Conservation (phyloP, 2,888 invertebrate genomes). For the Torymus texanus region DNA sequence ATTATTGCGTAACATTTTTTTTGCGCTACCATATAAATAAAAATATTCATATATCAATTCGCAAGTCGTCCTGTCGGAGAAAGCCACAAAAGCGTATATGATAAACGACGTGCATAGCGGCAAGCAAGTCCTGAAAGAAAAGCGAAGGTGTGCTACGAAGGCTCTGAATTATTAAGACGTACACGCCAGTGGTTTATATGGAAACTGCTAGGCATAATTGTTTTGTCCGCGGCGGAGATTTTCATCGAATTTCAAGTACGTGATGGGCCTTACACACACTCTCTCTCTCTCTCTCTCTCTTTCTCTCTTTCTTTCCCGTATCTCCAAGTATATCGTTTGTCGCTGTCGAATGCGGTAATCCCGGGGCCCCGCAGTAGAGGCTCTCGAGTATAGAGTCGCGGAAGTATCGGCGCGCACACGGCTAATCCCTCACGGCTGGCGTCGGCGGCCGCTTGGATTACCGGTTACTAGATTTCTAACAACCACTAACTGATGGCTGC, state of each 20-base stretch:
- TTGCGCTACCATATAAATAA: too few species aligned
- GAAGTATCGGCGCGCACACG: constrained; percentile 26
- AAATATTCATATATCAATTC: too few species aligned
- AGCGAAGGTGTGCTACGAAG: constrained; percentile 32
- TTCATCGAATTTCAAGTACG: constrained; percentile 40
- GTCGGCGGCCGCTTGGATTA: constrained; percentile 56
- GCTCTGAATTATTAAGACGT: constrained; percentile 42
- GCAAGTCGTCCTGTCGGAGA: constrained; percentile 36
- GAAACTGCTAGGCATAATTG: constrained; percentile 37
- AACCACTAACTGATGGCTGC: constrained; percentile 62
- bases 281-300: not conserved
- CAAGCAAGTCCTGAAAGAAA: not conserved
- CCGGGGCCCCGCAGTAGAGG: not conserved
- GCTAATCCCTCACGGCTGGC: constrained; percentile 41
- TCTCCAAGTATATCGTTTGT: constrained; percentile 34
- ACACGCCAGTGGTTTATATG: constrained; percentile 5
- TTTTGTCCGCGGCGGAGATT: constrained; percentile 39
- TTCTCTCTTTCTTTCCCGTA: not conserved
- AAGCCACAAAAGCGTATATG: constrained; percentile 1
- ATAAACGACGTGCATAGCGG: constrained; percentile 16
- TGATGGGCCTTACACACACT: not conserved
- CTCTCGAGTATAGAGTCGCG: constrained; percentile 6
- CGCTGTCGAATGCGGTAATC: constrained; percentile 44
- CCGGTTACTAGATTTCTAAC: constrained; percentile 63
- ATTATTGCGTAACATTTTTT: too few species aligned